Percentiles rank a stretch among this genome's conserved stretches.
Evolutionary conservation across 1,140 invertebrate genomes (phyloP).

Genomic region (Papilio glaucus): DNA sequence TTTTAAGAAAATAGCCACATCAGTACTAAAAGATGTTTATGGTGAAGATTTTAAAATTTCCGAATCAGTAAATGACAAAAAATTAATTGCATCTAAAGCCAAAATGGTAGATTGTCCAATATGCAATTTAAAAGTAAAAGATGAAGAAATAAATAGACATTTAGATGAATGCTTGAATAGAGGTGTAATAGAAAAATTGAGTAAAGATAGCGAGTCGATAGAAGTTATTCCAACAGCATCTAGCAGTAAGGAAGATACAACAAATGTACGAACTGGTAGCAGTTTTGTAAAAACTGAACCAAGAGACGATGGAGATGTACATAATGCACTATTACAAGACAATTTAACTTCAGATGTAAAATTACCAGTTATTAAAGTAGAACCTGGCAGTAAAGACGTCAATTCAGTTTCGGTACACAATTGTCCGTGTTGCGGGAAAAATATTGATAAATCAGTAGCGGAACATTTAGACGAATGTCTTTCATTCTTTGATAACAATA

Average conservation of each 20-base stretch:
- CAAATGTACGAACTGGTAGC: constrained; percentile 11
- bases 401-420: constrained; percentile 40
- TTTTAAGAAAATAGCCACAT: constrained; percentile 58
- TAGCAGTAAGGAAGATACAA: constrained; percentile 29
- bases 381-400: constrained; percentile 47
- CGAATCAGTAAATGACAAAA: constrained; percentile 53
- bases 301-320: neutral
- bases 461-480: constrained; percentile 87
- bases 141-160: constrained; percentile 81
- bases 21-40: constrained; percentile 70
- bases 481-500: constrained; percentile 62
- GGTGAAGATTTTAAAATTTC: constrained; percentile 65
- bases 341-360: constrained; percentile 1
- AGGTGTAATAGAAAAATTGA: constrained; percentile 47
- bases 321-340: neutral
- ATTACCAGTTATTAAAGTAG: constrained; percentile 41
- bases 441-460: constrained; percentile 81
- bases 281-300: constrained; percentile 27
- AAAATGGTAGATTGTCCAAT: constrained; percentile 81
- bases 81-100: constrained; percentile 55
- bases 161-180: constrained; percentile 83
- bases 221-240: constrained; percentile 1
- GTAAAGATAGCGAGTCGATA: constrained; percentile 45
- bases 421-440: constrained; percentile 86
- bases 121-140: constrained; percentile 75